A percentile compares a stretch with the other conserved stretches of the same genome.
Conservation (phyloP, 2,797 vertebrate species). For the Leptatherina wallacei region DNA sequence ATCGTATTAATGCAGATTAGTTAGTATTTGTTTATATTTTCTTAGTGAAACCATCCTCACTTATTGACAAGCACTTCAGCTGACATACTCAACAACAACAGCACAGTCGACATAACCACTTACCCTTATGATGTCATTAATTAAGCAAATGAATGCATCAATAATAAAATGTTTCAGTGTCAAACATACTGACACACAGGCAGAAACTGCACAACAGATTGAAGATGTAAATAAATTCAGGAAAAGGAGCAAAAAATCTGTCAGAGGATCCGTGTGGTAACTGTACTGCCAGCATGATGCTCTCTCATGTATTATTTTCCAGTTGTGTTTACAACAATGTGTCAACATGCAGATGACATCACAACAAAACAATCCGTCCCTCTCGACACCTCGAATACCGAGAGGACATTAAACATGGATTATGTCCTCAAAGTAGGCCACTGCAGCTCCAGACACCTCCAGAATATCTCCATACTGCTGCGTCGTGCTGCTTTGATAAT, state of each 20-base stretch:
- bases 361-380: constrained; percentile 32
- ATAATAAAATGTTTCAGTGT: constrained; percentile 33
- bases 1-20: not conserved
- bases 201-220: not conserved
- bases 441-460: constrained; percentile 45
- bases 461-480: constrained; percentile 13
- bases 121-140: constrained; percentile 54
- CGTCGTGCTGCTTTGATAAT: constrained; percentile 21
- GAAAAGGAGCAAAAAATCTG: not conserved
- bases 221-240: constrained; percentile 18
- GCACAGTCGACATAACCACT: constrained; percentile 34
- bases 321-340: constrained; percentile 22
- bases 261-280: not conserved
- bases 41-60: constrained; percentile 23
- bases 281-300: not conserved
- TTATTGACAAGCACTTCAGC: constrained; percentile 35
- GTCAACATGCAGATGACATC: constrained; percentile 22
- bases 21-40: constrained; percentile 23
- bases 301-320: constrained; percentile 33
- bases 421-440: constrained; percentile 60
- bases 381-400: constrained; percentile 19
- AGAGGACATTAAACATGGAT: constrained; percentile 59
- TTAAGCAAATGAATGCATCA: constrained; percentile 48
- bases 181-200: not conserved
- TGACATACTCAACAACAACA: constrained; percentile 7